Percentiles rank a stretch among this genome's conserved stretches.
phyloP scores from a whole-genome alignment of 2,888 invertebrate species.

The Hemicrepidius hirtus region DNA sequence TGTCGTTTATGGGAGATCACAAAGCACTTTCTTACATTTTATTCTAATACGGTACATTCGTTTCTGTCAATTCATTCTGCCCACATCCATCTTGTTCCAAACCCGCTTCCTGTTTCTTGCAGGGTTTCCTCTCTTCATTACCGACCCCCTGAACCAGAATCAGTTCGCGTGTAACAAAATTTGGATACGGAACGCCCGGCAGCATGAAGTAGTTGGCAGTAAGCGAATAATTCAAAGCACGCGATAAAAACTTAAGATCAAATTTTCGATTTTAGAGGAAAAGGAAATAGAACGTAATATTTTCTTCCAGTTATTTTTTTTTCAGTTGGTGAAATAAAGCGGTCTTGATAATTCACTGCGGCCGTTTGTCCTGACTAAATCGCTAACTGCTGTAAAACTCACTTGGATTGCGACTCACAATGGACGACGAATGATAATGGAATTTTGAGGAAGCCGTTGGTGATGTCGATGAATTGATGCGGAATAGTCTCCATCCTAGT shows the following conservation, averaged over 20 bases:
- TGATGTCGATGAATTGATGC: not conserved
- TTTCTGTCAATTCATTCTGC: conserved; percentile 52
- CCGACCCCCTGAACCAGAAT: conserved; percentile 41
- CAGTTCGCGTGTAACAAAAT: conserved; percentile 48
- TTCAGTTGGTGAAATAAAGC: conserved; percentile 5
- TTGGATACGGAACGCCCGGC: conserved; percentile 29
- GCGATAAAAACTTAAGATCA: conserved; percentile 22
- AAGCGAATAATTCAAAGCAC: conserved; percentile 32
- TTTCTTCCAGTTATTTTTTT: not conserved
- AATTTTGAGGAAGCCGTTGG: conserved; percentile 13
- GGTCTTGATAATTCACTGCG: not conserved
- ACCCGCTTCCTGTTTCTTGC: conserved; percentile 52
- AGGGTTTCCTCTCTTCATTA: conserved; percentile 52
- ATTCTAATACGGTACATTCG: conserved; percentile 52
- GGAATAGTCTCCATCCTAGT: not conserved
- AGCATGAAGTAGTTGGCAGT: conserved; percentile 17
- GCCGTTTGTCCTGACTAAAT: conserved; percentile 5
- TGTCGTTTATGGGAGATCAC: conserved; percentile 37
- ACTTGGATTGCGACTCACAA: conserved; percentile 22
- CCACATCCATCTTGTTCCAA: conserved; percentile 53
- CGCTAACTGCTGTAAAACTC: conserved; percentile 19
- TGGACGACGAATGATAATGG: conserved; percentile 5
- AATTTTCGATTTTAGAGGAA: conserved; percentile 7
- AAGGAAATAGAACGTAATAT: not conserved
- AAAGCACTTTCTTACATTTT: conserved; percentile 43